Base-by-base conservation (phyloP, 2,113 vertebrate species). In the Macrotis lagotis region DNA sequence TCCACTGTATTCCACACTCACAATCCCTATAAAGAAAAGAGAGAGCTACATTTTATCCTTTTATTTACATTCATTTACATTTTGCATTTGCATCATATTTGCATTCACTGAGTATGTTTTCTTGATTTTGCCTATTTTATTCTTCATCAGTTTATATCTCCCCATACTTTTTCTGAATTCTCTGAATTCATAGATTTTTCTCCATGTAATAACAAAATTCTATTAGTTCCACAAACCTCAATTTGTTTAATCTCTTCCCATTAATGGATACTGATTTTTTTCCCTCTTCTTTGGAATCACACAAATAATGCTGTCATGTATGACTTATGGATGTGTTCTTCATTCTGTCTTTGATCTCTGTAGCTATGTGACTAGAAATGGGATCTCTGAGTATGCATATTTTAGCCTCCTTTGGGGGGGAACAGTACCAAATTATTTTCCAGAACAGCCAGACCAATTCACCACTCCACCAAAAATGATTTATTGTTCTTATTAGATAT, bases 51-150 rank as follows among this genome's bases (percentile, higher is more conserved):
- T 50, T 49, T 94, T 44, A 94, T 25, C 3, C 37, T 51, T 88
- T 83, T 25, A 12, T 25, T 2, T 50, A 50, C 48, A n/a, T n/a
- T n/a, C n/a, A n/a, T 49, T 66, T 1, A 49, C 51, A 88, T 55
- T 37, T 94, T 92, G 44, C 26, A 25, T 53, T 93, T 44, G n/a
- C n/a, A n/a, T n/a, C n/a, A n/a, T 25, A 28, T 94, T 48, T 93
- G 47, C 3, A 37, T 31, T 66, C 31, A 66, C 12, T 66, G 10
- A 0, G 10, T 14, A 31, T 37, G 3, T 12, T 66, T 31, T 59
- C 11, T 37, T 37, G 31, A 10, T 66, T 66, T 31, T 66, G 10
- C 3, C 25, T 53, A 53, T 53, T 53, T 53, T 25, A 53, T 53
- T n/a, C n/a, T n/a, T n/a, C n/a, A n/a, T n/a, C 51, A 52, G 51